Conservation (phyloP, 2,888 invertebrate species). For the Agonopterix heracliana region DNA sequence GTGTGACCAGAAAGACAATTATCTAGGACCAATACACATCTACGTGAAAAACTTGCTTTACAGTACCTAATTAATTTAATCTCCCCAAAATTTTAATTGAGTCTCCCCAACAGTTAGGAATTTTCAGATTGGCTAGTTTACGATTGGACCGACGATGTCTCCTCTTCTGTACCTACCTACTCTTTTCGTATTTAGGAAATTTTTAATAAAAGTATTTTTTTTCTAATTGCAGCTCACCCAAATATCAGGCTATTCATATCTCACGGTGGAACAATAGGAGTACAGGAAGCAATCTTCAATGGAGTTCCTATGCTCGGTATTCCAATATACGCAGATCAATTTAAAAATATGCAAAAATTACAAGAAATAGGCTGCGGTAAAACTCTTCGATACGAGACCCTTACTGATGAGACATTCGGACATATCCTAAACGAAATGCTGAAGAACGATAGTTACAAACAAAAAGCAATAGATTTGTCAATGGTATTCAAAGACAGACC, state of each 20-base stretch:
- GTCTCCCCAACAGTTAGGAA: too few species aligned
- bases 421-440: not conserved
- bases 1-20: too few species aligned
- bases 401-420: not conserved
- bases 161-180: too few species aligned
- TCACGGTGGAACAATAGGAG: constrained; percentile 74
- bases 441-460: not conserved
- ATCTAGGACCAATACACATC: too few species aligned
- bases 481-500: constrained; percentile 52
- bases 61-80: too few species aligned
- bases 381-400: not conserved
- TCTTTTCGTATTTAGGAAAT: too few species aligned
- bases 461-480: constrained; percentile 25
- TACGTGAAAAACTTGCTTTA: too few species aligned
- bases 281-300: constrained; percentile 60
- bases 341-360: not conserved
- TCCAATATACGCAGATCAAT: not conserved
- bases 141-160: too few species aligned
- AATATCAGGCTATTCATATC: constrained; percentile 69
- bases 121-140: too few species aligned
- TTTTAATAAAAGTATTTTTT: constrained; percentile 22
- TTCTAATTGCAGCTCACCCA: constrained; percentile 56
- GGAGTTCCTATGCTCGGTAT: not conserved
- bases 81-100: too few species aligned
- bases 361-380: not conserved